Percentiles rank a stretch among this genome's conserved stretches.
Conservation (phyloP, 2,888 invertebrate species). For the Papilio gigon region DNA sequence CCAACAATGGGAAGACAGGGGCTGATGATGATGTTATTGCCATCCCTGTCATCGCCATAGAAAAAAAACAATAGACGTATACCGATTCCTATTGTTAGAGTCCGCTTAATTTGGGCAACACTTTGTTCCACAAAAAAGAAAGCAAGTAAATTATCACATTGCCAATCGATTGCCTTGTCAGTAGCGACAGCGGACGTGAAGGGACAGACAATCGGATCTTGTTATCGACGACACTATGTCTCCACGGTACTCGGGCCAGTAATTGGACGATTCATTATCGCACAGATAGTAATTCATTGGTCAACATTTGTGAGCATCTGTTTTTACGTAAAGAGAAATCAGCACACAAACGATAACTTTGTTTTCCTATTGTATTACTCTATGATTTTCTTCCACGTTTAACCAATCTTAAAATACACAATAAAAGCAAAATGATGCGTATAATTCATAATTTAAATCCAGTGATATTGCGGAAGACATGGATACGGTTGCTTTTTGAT, state of each 20-base stretch:
- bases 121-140: neutral
- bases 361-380: too few species aligned
- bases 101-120: too few species aligned
- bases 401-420: neutral
- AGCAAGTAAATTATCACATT: conserved; percentile 13
- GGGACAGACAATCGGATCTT: conserved; percentile 2
- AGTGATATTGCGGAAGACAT: too few species aligned
- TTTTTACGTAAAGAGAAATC: conserved; percentile 3
- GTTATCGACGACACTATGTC: conserved; percentile 12
- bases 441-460: too few species aligned
- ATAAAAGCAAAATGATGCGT: neutral
- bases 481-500: too few species aligned
- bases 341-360: conserved; percentile 2
- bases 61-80: too few species aligned
- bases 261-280: conserved; percentile 19
- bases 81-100: too few species aligned
- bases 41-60: too few species aligned
- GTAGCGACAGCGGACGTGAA: neutral
- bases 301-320: conserved; percentile 2
- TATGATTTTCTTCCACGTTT: too few species aligned
- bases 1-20: too few species aligned
- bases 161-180: conserved; percentile 3
- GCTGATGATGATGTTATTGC: too few species aligned
- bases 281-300: conserved; percentile 7
- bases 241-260: conserved; percentile 14